Conservation (phyloP, 2,888 invertebrate genomes). For the Latheticus oryzae region DNA sequence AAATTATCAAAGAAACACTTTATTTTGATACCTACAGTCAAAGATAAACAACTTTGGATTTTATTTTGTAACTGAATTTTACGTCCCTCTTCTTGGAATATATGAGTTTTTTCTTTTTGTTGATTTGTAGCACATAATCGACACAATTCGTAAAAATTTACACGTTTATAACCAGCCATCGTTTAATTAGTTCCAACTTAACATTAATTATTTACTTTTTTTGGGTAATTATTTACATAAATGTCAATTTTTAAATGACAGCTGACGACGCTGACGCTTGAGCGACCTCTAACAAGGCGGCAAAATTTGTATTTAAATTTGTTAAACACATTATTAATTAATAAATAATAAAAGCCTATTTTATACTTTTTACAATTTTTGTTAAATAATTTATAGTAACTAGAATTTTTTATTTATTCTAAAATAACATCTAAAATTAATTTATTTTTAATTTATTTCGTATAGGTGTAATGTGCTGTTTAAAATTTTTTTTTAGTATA, state of each 20-base stretch:
- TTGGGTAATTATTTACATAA: constrained; percentile 39
- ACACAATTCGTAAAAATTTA: constrained; percentile 78
- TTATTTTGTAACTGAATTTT: constrained; percentile 74
- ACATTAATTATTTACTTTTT: constrained; percentile 29
- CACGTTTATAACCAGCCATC: constrained; percentile 77
- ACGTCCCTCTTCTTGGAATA: constrained; percentile 75
- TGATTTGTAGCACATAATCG: constrained; percentile 77
- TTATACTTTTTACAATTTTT: too few species aligned
- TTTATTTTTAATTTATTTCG: too few species aligned
- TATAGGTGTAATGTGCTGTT: too few species aligned
- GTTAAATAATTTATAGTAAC: too few species aligned
- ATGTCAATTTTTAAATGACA: constrained; percentile 39
- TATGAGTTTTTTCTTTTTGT: constrained; percentile 74
- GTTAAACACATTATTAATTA: too few species aligned
- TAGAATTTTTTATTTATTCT: too few species aligned
- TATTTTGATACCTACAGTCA: constrained; percentile 68
- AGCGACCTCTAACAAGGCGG: constrained; percentile 3
- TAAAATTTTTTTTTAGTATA: too few species aligned
- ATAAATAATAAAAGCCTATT: too few species aligned
- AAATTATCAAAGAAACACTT: too few species aligned
- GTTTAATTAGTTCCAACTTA: constrained; percentile 32
- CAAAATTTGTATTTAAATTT: too few species aligned
- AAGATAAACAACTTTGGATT: constrained; percentile 73
- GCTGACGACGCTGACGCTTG: constrained; percentile 29
- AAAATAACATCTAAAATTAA: too few species aligned